A percentile compares a stretch with the other conserved stretches of the same genome.
phyloP scores from a whole-genome alignment of 2,113 vertebrate genomes.

The Suncus etruscus region DNA sequence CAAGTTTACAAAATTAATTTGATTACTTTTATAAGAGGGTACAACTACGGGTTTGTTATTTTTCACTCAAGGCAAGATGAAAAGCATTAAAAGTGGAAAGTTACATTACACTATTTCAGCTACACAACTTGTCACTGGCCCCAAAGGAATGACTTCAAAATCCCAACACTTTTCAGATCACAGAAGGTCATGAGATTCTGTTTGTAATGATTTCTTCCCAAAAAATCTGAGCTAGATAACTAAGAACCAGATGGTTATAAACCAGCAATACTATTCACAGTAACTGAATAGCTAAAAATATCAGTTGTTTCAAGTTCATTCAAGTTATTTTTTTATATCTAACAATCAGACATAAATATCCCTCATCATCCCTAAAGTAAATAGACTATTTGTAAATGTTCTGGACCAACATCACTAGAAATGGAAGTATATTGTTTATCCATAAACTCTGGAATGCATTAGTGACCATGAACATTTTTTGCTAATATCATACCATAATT shows the following conservation, averaged over 20 bases:
- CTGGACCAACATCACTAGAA: not conserved
- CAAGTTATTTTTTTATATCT: constrained; percentile 15
- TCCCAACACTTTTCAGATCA: constrained; percentile 52
- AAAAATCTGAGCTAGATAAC: constrained; percentile 49
- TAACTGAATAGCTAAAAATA: constrained; percentile 61
- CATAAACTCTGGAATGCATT: not conserved
- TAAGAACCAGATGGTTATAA: constrained; percentile 66
- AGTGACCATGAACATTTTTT: not conserved
- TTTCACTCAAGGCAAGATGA: not conserved
- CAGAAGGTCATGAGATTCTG: constrained; percentile 35
- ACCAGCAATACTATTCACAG: constrained; percentile 20
- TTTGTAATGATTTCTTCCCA: constrained; percentile 60
- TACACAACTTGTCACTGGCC: not conserved
- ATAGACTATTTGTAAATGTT: not conserved
- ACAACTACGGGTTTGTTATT: not conserved
- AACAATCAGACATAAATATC: constrained; percentile 32
- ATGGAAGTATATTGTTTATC: not conserved
- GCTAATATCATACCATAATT: not conserved
- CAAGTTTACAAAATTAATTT: constrained; percentile 20
- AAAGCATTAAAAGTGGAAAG: constrained; percentile 47
- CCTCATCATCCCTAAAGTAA: constrained; percentile 9
- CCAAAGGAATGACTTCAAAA: constrained; percentile 53
- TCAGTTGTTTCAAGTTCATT: constrained; percentile 27
- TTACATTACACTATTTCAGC: constrained; percentile 15
- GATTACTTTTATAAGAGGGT: not conserved